These are phyloP conservation scores for Balanococcus diminutus DNA, from an alignment of 2,888 invertebrate genomes.

Conservation along the genomic window DNA sequence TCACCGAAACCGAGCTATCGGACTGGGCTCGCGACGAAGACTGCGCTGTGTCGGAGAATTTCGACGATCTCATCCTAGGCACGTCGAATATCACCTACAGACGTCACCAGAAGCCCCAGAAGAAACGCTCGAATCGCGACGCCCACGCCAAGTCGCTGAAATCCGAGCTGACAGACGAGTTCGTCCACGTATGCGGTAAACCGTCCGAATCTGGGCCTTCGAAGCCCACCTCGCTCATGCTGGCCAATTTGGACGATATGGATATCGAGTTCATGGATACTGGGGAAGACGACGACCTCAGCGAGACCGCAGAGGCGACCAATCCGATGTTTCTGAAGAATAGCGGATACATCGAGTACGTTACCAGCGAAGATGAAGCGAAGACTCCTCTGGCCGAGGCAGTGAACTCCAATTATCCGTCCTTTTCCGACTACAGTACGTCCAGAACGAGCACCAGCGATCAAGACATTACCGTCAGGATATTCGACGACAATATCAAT, in stretches of 20 bases:
- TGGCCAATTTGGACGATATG: conserved; percentile 75
- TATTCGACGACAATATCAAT: neutral
- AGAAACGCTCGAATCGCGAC: conserved; percentile 60
- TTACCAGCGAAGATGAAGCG: conserved; percentile 62
- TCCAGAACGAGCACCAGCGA: neutral
- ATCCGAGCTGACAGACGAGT: conserved; percentile 62
- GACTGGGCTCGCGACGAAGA: conserved; percentile 86
- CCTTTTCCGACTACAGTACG: conserved; percentile 30
- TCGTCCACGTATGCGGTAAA: conserved; percentile 62
- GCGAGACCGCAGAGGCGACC: conserved; percentile 68
- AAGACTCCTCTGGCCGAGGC: conserved; percentile 55
- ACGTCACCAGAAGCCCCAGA: conserved; percentile 59
- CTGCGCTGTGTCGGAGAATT: conserved; percentile 72
- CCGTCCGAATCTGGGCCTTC: conserved; percentile 56
- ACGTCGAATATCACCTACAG: conserved; percentile 63
- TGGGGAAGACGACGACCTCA: conserved; percentile 69
- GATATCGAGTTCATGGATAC: conserved; percentile 88
- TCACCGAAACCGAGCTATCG: conserved; percentile 86
- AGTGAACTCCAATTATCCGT: conserved; percentile 20
- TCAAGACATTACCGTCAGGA: neutral
- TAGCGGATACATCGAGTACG: conserved; percentile 72
- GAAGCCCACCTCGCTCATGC: conserved; percentile 46
- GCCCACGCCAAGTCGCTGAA: conserved; percentile 60
- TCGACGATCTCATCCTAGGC: conserved; percentile 65
- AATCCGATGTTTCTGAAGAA: conserved; percentile 63